Conservation (phyloP, 2,888 invertebrate species). For the Euplagia quadripunctaria region DNA sequence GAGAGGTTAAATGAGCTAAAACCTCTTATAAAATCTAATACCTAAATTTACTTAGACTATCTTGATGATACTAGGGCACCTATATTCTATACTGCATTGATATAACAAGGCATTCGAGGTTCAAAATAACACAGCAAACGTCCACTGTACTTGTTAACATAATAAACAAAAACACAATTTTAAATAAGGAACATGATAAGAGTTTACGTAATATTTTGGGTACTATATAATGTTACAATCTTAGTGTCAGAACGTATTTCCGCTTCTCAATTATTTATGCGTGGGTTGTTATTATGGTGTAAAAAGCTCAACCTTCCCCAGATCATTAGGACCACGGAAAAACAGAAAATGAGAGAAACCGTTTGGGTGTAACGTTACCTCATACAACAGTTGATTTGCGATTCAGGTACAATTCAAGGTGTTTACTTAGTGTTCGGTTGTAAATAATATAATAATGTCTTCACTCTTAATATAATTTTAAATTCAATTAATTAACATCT, state of each 20-base stretch:
- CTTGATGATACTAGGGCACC: neutral
- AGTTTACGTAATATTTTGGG: conserved; percentile 26
- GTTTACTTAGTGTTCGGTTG: conserved; percentile 30
- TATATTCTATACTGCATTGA: neutral
- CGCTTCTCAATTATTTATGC: conserved; percentile 54
- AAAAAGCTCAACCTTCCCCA: conserved; percentile 57
- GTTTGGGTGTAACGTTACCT: conserved; percentile 53
- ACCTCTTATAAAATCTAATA: neutral
- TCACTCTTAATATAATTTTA: conserved; percentile 4
- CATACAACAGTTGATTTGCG: conserved; percentile 55
- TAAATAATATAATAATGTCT: conserved; percentile 29
- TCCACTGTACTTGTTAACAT: too few relatives aligned
- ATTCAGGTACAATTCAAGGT: conserved; percentile 53
- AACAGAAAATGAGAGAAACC: conserved; percentile 60
- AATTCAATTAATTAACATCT: conserved; percentile 13
- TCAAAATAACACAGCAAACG: neutral
- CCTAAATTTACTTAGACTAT: neutral
- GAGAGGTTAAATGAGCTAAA: neutral
- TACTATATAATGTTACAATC: conserved; percentile 42
- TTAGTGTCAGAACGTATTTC: conserved; percentile 46
- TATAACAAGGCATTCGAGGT: neutral
- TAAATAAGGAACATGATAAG: conserved; percentile 32
- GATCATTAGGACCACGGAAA: conserved; percentile 61
- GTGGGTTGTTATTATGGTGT: conserved; percentile 56
- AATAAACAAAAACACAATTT: neutral